Evolutionary conservation across 1,140 invertebrate species (phyloP), one percentile per base, ranked within the genome.

Genomic region (Sycobia sp.): DNA sequence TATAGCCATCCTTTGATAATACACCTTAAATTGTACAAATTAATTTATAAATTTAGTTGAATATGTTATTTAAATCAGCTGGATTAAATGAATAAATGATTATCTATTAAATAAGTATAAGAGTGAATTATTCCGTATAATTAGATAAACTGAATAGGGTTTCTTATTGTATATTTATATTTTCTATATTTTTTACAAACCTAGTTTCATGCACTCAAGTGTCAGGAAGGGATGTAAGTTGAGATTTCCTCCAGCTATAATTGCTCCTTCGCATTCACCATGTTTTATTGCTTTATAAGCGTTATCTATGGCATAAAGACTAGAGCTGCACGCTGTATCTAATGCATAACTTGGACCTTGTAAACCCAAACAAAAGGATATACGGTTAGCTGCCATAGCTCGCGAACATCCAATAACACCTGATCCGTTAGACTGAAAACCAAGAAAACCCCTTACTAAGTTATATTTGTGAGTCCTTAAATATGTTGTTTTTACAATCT

Each of bases 321-420:
- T 93, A 46, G 93, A 95, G 25, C 91, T 93, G 80, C 94, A 96
- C 5, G 93, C 92, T 14, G 91, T 91, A 74, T 97, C 94, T 1
- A 94, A 82, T 5, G 88, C 80, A 77, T 89, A 90, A 46, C 91
- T 93, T 0, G 93, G 93, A 38, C 88, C 89, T 60, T 86, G 86
- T 3, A 86, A 72, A 39, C 87, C 87, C n/a, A 90, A 71, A 71
- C 80, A 86, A 67, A 89, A 89, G 0, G 92, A 95, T 10, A 96
- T 85, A 47, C 94, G 83, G 73, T 95, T 94, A 3, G 92, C 89
- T 76, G 96, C 87, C 92, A 96, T 95, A 8, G 91, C 90, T 51
- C 92, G 84, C 59, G 87, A 88, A 78, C 92, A 94, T 25, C 85
- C 86, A 55, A 65, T 66, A 2, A 73, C 69, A 56, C 69, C 71